Evolutionary conservation across 2,113 vertebrate species (phyloP).

Genomic region (Motacilla tschutschensis): DNA sequence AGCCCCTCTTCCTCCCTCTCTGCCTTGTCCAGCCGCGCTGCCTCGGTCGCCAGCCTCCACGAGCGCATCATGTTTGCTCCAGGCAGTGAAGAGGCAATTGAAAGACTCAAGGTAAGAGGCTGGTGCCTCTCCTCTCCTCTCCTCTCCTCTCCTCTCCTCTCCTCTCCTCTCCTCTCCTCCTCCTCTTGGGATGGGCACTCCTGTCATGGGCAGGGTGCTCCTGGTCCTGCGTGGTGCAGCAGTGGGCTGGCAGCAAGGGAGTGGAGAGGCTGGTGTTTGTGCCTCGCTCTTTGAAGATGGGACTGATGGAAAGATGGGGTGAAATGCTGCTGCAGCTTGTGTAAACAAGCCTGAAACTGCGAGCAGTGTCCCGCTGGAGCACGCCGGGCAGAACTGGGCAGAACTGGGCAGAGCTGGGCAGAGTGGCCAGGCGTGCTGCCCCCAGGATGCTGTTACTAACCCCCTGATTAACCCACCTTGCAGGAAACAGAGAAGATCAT

Average conservation of each 20-base stretch:
- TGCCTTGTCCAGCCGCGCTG: slow-evolving; percentile 90
- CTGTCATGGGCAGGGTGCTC: neutral
- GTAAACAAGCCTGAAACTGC: neutral
- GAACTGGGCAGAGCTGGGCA: neutral
- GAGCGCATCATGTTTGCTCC: slow-evolving; percentile 96
- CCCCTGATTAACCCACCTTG: neutral
- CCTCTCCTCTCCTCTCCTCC: too few relatives aligned
- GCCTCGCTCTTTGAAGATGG: neutral
- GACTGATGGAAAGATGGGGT: neutral
- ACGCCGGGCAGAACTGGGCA: neutral
- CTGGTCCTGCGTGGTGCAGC: neutral
- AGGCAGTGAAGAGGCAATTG: slow-evolving; percentile 93
- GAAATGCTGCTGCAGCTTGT: neutral
- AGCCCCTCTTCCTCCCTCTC: slow-evolving; percentile 94
- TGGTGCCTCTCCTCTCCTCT: too few relatives aligned
- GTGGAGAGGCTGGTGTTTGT: neutral
- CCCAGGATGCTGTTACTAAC: fast-evolving
- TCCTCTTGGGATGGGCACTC: neutral
- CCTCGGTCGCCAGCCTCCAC: slow-evolving; percentile 91
- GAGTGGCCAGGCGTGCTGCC: neutral
- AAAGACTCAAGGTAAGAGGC: slow-evolving; percentile 89
- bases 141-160: too few relatives aligned
- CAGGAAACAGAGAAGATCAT: slow-evolving; percentile 98
- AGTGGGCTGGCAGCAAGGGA: neutral
- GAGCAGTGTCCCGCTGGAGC: fast-evolving